Conservation (phyloP, 2,113 vertebrate species). For the Neolamprologus ventralis region DNA sequence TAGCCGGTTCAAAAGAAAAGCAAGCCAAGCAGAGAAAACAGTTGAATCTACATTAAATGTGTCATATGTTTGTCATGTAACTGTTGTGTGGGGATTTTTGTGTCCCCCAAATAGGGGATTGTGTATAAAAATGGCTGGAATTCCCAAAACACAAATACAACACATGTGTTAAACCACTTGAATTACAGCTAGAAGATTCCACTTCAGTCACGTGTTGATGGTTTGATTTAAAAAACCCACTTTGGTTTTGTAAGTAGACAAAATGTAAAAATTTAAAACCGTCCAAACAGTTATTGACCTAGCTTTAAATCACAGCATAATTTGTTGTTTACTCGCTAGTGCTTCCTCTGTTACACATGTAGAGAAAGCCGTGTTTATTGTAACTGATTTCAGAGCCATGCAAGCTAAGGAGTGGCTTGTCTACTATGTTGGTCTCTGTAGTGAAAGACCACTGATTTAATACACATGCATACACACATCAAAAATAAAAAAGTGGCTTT, state of each 20-base stretch:
- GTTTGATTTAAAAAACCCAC: background rate
- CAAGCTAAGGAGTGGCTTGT: background rate
- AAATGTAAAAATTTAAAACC: background rate
- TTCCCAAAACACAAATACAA: fast-evolving
- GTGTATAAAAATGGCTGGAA: background rate
- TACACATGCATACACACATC: background rate
- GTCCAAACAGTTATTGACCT: background rate
- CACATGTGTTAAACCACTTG: background rate
- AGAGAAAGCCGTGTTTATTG: fast-evolving
- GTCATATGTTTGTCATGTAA: background rate
- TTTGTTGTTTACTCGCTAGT: background rate
- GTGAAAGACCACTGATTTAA: background rate
- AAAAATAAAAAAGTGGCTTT: background rate
- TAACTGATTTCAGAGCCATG: background rate
- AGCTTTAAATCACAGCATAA: background rate
- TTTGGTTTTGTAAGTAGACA: background rate
- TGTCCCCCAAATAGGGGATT: fast-evolving
- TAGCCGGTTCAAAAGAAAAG: background rate
- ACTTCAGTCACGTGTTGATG: background rate
- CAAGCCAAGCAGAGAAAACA: background rate
- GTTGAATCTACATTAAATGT: background rate
- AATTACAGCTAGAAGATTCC: background rate
- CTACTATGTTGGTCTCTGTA: background rate
- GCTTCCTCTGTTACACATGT: background rate
- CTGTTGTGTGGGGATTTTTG: background rate